phyloP scores from a whole-genome alignment of 1,140 invertebrate genomes.

The Bradynema listronoti region DNA sequence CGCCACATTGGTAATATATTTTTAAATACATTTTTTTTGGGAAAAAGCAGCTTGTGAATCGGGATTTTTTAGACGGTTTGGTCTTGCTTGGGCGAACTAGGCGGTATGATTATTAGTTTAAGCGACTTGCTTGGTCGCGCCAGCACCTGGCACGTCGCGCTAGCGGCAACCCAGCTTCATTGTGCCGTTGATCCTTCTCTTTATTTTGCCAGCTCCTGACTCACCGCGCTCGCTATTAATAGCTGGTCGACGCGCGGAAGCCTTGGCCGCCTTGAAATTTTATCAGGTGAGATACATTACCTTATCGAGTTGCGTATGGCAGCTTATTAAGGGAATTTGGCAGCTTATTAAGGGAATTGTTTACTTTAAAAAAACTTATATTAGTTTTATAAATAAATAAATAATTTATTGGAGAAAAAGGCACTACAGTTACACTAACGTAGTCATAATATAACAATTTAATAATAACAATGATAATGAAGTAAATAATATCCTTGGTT shows the following conservation, averaged over 20 bases:
- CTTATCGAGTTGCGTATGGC: no score
- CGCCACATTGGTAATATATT: conserved; percentile 29
- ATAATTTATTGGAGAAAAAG: no score
- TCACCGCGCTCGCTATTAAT: conserved; percentile 32
- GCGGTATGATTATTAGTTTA: conserved; percentile 36
- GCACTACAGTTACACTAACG: no score
- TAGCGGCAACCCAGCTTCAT: conserved; percentile 26
- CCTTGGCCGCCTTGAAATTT: conserved; percentile 32
- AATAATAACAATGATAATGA: no score
- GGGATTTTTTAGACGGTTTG: conserved; percentile 32
- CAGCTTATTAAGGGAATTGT: no score
- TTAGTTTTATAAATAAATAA: no score
- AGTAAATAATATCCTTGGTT: no score
- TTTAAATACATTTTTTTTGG: background rate
- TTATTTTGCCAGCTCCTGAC: conserved; percentile 26
- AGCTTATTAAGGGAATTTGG: no score
- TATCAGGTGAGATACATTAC: conserved; percentile 29
- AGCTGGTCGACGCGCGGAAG: conserved; percentile 18
- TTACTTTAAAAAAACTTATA: no score
- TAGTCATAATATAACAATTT: no score
- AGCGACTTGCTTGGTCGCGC: conserved; percentile 28
- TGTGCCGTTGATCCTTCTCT: conserved; percentile 25
- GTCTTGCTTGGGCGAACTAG: conserved; percentile 39
- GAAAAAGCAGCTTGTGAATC: background rate
- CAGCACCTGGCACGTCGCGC: conserved; percentile 30